Evolutionary conservation across 1,140 invertebrate species (phyloP).

Genomic region (Platyscapa corneri): DNA sequence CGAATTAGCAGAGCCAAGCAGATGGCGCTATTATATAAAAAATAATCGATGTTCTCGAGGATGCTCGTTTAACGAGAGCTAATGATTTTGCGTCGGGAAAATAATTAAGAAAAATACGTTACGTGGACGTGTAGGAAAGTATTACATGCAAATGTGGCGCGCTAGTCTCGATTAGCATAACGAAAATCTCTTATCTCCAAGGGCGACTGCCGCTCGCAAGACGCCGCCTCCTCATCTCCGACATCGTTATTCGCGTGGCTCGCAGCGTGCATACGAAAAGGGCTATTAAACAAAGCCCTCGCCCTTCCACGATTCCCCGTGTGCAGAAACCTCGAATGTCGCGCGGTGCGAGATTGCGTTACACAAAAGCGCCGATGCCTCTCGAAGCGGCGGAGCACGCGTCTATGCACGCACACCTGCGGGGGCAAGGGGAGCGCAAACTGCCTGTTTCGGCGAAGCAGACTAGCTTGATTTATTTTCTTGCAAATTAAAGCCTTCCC

Average conservation of each 20-base stretch:
- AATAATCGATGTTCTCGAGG: neutral
- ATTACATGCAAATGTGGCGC: neutral
- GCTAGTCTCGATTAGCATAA: conserved; percentile 11
- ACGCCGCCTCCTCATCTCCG: neutral
- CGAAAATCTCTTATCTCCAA: conserved; percentile 12
- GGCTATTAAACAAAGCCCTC: neutral
- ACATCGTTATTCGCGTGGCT: neutral
- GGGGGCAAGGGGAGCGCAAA: neutral
- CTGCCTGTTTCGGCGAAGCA: neutral
- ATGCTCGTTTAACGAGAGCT: neutral
- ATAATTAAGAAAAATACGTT: neutral
- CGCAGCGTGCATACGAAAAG: conserved; percentile 19
- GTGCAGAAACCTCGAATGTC: conserved; percentile 1
- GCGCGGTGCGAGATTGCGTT: neutral
- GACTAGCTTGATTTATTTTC: conserved; percentile 18
- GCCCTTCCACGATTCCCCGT: neutral
- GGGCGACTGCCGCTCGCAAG: neutral
- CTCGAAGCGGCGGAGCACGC: neutral
- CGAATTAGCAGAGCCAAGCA: neutral
- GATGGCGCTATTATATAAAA: neutral
- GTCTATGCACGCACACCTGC: neutral
- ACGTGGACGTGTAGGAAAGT: neutral
- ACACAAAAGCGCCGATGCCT: conserved; percentile 12
- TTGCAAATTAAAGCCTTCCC: neutral
- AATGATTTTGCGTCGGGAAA: neutral